Base-by-base conservation (phyloP, 2,797 vertebrate genomes). In the Takifugu ocellatus region DNA sequence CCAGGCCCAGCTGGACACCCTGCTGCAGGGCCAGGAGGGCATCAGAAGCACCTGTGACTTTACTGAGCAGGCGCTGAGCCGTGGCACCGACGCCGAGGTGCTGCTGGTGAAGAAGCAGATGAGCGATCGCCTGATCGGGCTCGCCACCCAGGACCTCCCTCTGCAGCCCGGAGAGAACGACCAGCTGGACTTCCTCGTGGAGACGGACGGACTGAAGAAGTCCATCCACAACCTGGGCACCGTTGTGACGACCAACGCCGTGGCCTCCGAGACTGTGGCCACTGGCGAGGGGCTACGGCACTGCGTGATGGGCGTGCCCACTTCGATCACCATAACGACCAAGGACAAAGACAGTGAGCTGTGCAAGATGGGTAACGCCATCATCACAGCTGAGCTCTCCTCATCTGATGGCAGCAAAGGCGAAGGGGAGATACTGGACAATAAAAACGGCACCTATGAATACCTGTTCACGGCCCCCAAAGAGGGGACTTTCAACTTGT, bases 51-150 rank as follows among this genome's bases (percentile, higher is more conserved):
- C 94, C 85, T 98, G 96, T 70, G 95, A 84, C 86, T 97, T 99
- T 79, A 96, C 96, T 0, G 94, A 96, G 65, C 96, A 96, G 87
- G 94, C 96, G 1, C 92, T 99, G 68, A 92, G 91, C 83, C 95
- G 95, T 0, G 95, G 96, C 87, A 94, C 92, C 0, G 96, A 98
- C 83, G 96, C 95, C 0, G 96, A 99, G 85, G 96, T 98, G 65
- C 91, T 99, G 68, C 90, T 98, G 81, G 94, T 97, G 56, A 97
- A 95, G 90, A 98, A 98, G 80, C 96, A 98, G 82, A 96, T 98
- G 95, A 95, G 95, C 3, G 95, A 96, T 81, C 93, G 95, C 29
- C 92, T 98, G 49, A 80, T 84, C 0, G 94, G 97, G 15, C 89
- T 99, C 77, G 94, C 95, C 0, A 90, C 82, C 67, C 89, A 90